phyloP scores from a whole-genome alignment of 2,113 vertebrate species.

The Probosciger aterrimus region DNA sequence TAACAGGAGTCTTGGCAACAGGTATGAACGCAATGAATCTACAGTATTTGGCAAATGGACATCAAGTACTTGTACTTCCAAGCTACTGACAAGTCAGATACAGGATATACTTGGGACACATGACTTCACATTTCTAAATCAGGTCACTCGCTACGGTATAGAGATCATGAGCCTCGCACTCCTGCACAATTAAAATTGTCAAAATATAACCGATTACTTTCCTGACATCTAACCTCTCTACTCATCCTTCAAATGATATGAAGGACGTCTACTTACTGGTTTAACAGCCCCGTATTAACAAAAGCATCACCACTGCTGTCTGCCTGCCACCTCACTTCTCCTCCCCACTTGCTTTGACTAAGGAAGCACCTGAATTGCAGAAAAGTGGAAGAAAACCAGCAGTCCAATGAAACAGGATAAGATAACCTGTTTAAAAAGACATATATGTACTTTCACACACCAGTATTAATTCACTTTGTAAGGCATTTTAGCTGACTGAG shows the following conservation, averaged over 20 bases:
- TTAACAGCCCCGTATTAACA: not conserved
- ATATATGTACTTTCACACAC: not conserved
- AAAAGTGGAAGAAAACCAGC: not conserved
- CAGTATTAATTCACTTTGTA: not conserved
- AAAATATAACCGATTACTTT: not conserved
- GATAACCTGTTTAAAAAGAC: not conserved
- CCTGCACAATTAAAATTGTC: not conserved
- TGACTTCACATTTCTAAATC: constrained; percentile 56
- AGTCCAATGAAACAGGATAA: not conserved
- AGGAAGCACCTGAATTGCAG: not conserved
- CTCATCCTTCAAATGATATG: not conserved
- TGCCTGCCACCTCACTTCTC: not conserved
- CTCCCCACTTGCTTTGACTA: not conserved
- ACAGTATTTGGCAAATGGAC: constrained; percentile 55
- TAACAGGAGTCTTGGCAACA: constrained; percentile 16
- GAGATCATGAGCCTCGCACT: not conserved
- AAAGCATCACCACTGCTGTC: not conserved
- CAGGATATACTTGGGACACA: constrained; percentile 37
- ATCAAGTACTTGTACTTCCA: constrained; percentile 27
- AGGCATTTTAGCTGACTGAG: not conserved
- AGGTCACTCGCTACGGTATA: constrained; percentile 1
- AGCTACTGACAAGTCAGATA: constrained; percentile 5
- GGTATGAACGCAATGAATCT: constrained; percentile 16
- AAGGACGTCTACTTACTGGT: not conserved
- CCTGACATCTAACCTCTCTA: not conserved